phyloP scores from a whole-genome alignment of 2,888 invertebrate species.

The Lacanobia oleracea region DNA sequence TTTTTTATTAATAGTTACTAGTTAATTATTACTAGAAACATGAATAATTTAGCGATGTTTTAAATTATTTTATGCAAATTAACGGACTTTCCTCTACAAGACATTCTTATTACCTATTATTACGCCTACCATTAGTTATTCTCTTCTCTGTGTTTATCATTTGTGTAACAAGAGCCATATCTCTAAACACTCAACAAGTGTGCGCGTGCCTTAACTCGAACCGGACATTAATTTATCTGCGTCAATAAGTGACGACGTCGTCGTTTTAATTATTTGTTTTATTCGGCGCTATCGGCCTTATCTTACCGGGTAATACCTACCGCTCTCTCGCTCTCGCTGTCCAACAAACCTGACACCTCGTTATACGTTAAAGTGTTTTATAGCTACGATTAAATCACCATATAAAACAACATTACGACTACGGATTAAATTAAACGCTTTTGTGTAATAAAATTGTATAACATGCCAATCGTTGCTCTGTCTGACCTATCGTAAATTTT shows the following conservation, averaged over 20 bases:
- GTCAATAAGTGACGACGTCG: conserved; percentile 60
- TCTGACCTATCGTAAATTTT: conserved; percentile 53
- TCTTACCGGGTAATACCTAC: conserved; percentile 56
- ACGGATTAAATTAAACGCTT: conserved; percentile 72
- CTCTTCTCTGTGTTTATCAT: conserved; percentile 11
- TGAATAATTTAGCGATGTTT: neutral
- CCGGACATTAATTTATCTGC: conserved; percentile 65
- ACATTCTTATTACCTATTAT: neutral
- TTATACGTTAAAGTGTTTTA: conserved; percentile 61
- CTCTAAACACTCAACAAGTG: conserved; percentile 48
- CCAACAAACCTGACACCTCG: conserved; percentile 50
- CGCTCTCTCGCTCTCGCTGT: conserved; percentile 59
- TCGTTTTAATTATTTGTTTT: conserved; percentile 71
- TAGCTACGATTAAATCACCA: conserved; percentile 72
- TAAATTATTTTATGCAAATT: too few species aligned
- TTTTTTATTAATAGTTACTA: neutral
- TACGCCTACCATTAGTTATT: conserved; percentile 10
- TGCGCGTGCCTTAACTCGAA: conserved; percentile 46
- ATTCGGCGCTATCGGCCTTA: conserved; percentile 68
- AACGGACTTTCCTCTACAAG: too few species aligned
- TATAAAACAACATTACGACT: conserved; percentile 72
- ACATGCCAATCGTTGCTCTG: conserved; percentile 60
- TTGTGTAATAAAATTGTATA: conserved; percentile 73
- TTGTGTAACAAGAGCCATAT: conserved; percentile 32
- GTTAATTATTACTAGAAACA: too few species aligned